phyloP scores from a whole-genome alignment of 1,140 invertebrate species.

The Theocolax elegans region DNA sequence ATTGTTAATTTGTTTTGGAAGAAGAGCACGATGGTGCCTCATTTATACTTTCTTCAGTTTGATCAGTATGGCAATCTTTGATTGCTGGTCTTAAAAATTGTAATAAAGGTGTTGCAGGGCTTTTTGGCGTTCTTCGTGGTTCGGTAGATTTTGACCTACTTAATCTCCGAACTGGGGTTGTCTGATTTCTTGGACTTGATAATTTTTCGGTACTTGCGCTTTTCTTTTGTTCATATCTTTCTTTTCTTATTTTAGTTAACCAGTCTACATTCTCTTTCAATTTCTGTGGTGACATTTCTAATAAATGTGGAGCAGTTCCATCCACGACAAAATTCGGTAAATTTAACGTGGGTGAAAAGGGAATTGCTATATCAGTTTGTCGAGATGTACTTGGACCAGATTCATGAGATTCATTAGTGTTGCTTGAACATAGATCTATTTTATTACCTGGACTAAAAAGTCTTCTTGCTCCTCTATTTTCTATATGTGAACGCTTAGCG shows the following conservation, averaged over 20 bases:
- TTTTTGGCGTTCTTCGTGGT: constrained; percentile 48
- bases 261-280: constrained; percentile 77
- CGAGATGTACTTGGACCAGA: constrained; percentile 51
- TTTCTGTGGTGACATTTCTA: constrained; percentile 76
- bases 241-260: constrained; percentile 76
- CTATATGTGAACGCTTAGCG: constrained; percentile 60
- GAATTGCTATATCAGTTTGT: constrained; percentile 25
- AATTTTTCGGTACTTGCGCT: constrained; percentile 45
- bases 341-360: constrained; percentile 77
- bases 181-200: constrained; percentile 46
- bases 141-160: constrained; percentile 57
- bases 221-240: constrained; percentile 58
- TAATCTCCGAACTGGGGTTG: constrained; percentile 49
- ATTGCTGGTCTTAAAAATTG: constrained; percentile 52
- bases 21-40: not conserved
- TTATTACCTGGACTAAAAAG: constrained; percentile 57
- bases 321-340: constrained; percentile 81
- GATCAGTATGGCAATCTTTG: constrained; percentile 47
- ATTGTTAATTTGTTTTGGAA: constrained; percentile 7
- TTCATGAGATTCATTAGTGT: constrained; percentile 50
- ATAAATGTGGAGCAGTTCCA: constrained; percentile 79
- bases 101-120: constrained; percentile 51
- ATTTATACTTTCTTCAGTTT: constrained; percentile 28
- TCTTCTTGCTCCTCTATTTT: constrained; percentile 58
- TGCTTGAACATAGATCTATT: constrained; percentile 34